Conservation (phyloP, 1,140 invertebrate species). For the Caligus rogercresseyi region DNA sequence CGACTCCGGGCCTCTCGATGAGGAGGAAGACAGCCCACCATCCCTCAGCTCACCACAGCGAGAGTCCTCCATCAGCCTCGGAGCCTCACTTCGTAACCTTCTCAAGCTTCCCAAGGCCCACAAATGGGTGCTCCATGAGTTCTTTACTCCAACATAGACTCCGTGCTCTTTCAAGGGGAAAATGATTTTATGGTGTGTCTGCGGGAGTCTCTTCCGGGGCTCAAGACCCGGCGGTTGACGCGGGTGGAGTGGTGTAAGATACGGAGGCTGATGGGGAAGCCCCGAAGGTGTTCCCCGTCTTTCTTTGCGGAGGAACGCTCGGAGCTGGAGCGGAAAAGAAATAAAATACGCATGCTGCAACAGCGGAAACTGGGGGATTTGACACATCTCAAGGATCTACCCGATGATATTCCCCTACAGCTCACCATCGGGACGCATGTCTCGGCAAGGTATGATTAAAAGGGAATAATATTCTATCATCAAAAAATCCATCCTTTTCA, state of each 20-base stretch:
- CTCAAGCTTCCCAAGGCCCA: constrained; percentile 95
- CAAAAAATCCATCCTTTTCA: no score
- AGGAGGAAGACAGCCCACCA: constrained; percentile 6
- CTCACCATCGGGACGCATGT: constrained; percentile 93
- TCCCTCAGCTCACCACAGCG: constrained; percentile 29
- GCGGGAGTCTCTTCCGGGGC: constrained; percentile 78
- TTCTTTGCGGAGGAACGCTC: constrained; percentile 89
- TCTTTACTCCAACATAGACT: constrained; percentile 97
- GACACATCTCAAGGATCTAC: constrained; percentile 66
- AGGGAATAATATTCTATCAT: background rate
- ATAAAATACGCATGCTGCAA: constrained; percentile 81
- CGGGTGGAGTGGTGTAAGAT: constrained; percentile 91
- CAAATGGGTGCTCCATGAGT: constrained; percentile 97
- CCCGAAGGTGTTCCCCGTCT: constrained; percentile 71
- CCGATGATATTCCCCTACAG: constrained; percentile 84
- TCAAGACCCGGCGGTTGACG: constrained; percentile 65
- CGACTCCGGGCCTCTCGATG: background rate
- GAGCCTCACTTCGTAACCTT: constrained; percentile 76
- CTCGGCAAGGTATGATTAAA: constrained; percentile 40
- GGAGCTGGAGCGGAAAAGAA: constrained; percentile 70
- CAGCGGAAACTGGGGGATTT: constrained; percentile 72
- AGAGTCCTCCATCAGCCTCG: constrained; percentile 67
- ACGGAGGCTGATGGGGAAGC: constrained; percentile 88
- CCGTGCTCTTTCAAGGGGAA: constrained; percentile 69
- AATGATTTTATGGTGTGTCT: constrained; percentile 93